Evolutionary conservation across 2,797 vertebrate genomes (phyloP).

Genomic region (Platalea minor): DNA sequence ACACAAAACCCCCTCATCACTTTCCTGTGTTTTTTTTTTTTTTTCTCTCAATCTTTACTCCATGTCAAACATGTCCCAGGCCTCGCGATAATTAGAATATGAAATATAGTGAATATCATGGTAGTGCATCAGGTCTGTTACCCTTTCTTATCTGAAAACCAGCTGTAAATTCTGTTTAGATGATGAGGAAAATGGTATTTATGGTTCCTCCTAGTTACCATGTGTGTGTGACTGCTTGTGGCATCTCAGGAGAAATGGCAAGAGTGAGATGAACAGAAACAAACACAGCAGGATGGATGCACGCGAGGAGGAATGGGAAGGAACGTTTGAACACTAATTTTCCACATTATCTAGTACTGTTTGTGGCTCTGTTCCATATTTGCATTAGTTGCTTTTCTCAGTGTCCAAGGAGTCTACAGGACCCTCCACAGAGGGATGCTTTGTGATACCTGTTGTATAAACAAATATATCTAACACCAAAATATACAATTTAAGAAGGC

Average conservation of each 20-base stretch:
- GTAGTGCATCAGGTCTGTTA: neutral
- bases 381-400: neutral
- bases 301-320: neutral
- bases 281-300: neutral
- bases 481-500: neutral
- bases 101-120: neutral
- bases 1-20: rapidly evolving
- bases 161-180: neutral
- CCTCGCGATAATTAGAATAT: neutral
- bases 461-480: neutral
- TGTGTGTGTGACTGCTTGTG: neutral
- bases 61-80: neutral
- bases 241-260: neutral
- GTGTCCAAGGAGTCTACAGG: neutral
- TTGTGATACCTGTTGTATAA: neutral
- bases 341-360: neutral
- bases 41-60: neutral
- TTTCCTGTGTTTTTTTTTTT: neutral
- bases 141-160: neutral
- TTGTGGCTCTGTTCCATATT: neutral
- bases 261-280: neutral
- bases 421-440: neutral
- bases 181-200: neutral
- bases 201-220: neutral
- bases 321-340: neutral